phyloP scores from a whole-genome alignment of 2,113 vertebrate genomes.

The Spizaetus ornatus region DNA sequence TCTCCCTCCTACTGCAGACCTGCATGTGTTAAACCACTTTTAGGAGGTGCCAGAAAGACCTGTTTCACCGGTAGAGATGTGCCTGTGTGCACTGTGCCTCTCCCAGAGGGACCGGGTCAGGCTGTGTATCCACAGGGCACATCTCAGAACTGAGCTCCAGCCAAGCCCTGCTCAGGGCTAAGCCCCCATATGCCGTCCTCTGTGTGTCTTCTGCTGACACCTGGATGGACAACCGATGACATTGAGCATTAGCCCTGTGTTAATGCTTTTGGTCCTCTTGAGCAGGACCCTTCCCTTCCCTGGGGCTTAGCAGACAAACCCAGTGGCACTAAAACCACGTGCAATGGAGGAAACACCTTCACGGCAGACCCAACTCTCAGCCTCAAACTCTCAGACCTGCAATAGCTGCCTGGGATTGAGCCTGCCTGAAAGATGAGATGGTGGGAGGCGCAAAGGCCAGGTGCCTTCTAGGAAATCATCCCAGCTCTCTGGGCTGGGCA shows the following conservation, averaged over 20 bases:
- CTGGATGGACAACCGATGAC: rapidly evolving
- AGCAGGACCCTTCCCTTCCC: neutral
- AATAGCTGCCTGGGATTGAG: neutral
- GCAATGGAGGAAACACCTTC: neutral
- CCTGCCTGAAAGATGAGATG: neutral
- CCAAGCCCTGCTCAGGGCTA: neutral
- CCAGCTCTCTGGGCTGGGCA: neutral
- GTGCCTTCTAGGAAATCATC: neutral
- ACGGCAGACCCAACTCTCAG: neutral
- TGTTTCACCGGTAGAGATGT: neutral
- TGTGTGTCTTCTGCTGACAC: neutral
- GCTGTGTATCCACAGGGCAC: neutral
- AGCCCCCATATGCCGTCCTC: neutral
- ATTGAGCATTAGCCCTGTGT: rapidly evolving
- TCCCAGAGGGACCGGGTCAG: neutral
- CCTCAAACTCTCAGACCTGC: neutral
- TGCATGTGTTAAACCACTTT: rapidly evolving
- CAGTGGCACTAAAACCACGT: neutral
- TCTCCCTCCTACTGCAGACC: neutral
- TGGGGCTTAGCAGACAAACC: neutral
- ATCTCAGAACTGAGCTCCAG: neutral
- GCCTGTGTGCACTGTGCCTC: rapidly evolving
- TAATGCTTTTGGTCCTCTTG: neutral
- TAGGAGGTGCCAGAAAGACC: neutral
- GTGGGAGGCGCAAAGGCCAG: neutral